These are phyloP conservation scores for Smutsia gigantea DNA, from an alignment of 2,797 vertebrate species.

Conservation along the genomic window DNA sequence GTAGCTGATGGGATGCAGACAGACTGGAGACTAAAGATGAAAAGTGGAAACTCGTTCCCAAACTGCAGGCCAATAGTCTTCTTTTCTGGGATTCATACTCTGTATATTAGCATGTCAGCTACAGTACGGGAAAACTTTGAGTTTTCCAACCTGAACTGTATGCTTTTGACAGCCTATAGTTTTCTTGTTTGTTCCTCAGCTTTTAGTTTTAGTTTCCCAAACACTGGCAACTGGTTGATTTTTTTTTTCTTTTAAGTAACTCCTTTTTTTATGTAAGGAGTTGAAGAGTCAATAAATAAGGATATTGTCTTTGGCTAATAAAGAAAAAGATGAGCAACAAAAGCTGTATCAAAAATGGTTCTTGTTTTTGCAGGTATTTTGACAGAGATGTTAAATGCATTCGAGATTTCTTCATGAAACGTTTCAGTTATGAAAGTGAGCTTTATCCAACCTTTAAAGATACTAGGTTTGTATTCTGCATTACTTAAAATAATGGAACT, in stretches of 20 bases:
- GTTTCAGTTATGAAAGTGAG: constrained; percentile 95
- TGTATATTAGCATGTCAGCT: neutral
- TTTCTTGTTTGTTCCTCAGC: neutral
- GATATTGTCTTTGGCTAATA: neutral
- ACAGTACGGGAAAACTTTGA: neutral
- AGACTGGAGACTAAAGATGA: neutral
- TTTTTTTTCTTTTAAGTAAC: neutral
- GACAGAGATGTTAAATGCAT: constrained; percentile 98
- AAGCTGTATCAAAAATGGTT: constrained; percentile 19
- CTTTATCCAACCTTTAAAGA: constrained; percentile 95
- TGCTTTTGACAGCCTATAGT: neutral
- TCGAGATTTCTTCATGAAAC: constrained; percentile 94
- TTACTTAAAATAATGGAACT: constrained; percentile 14
- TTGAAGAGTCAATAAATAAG: neutral
- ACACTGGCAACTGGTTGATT: neutral
- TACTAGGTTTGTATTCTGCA: constrained; percentile 89
- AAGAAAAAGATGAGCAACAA: neutral
- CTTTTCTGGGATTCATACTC: neutral
- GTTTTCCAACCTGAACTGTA: neutral
- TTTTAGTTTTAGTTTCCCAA: constrained; percentile 8
- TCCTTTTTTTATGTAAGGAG: neutral
- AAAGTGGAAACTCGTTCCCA: neutral
- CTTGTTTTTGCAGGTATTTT: constrained; percentile 93
- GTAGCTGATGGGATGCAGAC: neutral
- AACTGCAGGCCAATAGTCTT: neutral